Evolutionary conservation across 92 coral and sea anemone genomes (phyloP), one percentile per base, ranked within the genome.

Genomic region (Porites evermanni): DNA sequence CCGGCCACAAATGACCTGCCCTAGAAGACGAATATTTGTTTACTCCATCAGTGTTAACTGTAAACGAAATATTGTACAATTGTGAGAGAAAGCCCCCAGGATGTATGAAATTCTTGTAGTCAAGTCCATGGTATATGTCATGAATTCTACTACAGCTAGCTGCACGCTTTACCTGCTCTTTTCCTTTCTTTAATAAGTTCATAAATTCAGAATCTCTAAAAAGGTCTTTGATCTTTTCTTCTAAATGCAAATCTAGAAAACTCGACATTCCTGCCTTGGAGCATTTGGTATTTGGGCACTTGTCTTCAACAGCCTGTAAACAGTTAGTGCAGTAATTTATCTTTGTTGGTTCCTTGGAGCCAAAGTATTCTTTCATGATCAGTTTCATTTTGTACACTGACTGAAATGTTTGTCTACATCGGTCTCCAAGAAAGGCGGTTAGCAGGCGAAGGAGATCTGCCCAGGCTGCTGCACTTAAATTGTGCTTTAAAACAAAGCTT

Each of bases 1-100:
- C 90, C 47, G 93, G 91, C 88, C 91, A 91, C 60, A 91, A 70
- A 79, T 81, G 91, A 23, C 93, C 90, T 10, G 90, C 91, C 64
- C 64, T 66, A 17, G 90, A 90, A 26, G 91, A 91, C 19, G 91
- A 91, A 78, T 68, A 87, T 72, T 86, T 86, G 77, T 86, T 90
- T 1, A 90, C 93, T 16, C 93, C 93, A 86, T 90, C 88, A 13
- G 93, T 87, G 75, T 91, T 90, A 53, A 87, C 18, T 53, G 93
- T 86, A 73, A 91, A 91, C 26, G 91, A 91, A 72, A 83, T 87
- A 58, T 91, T 87, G 67, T 56, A 86, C 38, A 44, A 47, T 72
- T 79, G 69, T 69, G 76, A 64, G 17, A 90, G 72, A 75, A 90
- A 86, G 29, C 90, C 90, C 50, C 88, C 87, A 12, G 85, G 85